Evolutionary conservation across 2,888 invertebrate genomes (phyloP).

Genomic region (Hipparchia sbordonii): DNA sequence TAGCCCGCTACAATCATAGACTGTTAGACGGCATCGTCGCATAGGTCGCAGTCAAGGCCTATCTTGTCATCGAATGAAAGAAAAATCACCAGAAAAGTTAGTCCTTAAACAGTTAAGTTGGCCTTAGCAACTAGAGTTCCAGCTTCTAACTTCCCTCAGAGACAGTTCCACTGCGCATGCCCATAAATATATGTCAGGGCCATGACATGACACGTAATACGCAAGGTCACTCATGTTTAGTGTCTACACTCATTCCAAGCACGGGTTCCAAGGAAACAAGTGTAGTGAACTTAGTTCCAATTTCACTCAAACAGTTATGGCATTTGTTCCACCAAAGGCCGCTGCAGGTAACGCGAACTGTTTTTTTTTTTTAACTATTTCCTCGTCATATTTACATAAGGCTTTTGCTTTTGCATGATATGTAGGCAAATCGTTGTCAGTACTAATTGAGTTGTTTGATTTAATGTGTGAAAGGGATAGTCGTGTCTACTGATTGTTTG

Average conservation of each 20-base stretch:
- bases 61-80: too few relatives aligned
- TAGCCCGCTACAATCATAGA: too few relatives aligned
- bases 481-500: background rate
- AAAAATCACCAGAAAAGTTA: background rate
- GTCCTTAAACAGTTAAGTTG: background rate
- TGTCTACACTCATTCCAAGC: constrained; percentile 47
- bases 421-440: background rate
- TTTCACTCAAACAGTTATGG: constrained; percentile 49
- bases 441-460: background rate
- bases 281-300: constrained; percentile 22
- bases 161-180: constrained; percentile 60
- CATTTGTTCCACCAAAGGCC: constrained; percentile 56
- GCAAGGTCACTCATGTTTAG: constrained; percentile 77
- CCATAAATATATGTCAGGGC: constrained; percentile 71
- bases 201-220: constrained; percentile 55
- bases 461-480: background rate
- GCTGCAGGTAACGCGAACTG: constrained; percentile 25
- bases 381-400: background rate
- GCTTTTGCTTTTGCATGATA: background rate
- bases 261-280: constrained; percentile 38
- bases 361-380: background rate
- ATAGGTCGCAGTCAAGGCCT: too few relatives aligned
- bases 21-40: too few relatives aligned
- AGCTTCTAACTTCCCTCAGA: constrained; percentile 23
- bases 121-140: background rate